Conservation (phyloP, 64 coral and sea anemone genomes). For the Pachyseris speciosa region DNA sequence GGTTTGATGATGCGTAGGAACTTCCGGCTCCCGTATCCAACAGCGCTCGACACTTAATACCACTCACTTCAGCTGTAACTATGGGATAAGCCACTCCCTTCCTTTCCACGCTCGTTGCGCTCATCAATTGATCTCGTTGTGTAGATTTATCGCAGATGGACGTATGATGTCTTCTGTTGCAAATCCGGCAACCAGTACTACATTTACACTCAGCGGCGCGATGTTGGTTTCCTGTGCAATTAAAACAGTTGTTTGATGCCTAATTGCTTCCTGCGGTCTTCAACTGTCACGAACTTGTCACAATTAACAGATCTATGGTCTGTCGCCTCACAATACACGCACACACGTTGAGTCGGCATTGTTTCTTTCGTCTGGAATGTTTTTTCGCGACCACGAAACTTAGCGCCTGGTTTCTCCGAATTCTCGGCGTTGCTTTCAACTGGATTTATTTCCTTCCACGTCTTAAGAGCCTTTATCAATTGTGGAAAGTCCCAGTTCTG, state of each 20-base stretch:
- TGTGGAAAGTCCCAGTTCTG: conserved; percentile 33
- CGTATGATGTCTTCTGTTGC: conserved; percentile 11
- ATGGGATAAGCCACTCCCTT: conserved; percentile 32
- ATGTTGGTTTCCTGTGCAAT: conserved; percentile 53
- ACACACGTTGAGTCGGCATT: not conserved
- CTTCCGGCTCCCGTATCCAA: too few species aligned
- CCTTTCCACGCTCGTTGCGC: conserved; percentile 8
- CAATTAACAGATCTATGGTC: conserved; percentile 20
- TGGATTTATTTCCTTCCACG: conserved; percentile 43
- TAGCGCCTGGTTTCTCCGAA: too few species aligned
- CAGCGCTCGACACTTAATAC: conserved; percentile 41
- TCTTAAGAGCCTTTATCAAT: conserved; percentile 49
- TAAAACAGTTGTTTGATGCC: conserved; percentile 29
- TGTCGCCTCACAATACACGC: not conserved
- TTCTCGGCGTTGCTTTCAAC: too few species aligned
- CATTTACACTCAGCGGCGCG: conserved; percentile 42
- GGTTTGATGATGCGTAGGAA: conserved; percentile 52
- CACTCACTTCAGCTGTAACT: conserved; percentile 27
- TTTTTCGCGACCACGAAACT: not conserved
- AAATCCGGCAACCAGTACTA: conserved; percentile 45
- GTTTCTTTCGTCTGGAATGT: not conserved
- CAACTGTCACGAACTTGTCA: not conserved
- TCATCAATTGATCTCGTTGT: not conserved
- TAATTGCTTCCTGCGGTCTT: conserved; percentile 1
- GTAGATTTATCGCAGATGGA: conserved; percentile 45